phyloP scores from a whole-genome alignment of 2,797 vertebrate genomes.

The Geranospiza caerulescens region DNA sequence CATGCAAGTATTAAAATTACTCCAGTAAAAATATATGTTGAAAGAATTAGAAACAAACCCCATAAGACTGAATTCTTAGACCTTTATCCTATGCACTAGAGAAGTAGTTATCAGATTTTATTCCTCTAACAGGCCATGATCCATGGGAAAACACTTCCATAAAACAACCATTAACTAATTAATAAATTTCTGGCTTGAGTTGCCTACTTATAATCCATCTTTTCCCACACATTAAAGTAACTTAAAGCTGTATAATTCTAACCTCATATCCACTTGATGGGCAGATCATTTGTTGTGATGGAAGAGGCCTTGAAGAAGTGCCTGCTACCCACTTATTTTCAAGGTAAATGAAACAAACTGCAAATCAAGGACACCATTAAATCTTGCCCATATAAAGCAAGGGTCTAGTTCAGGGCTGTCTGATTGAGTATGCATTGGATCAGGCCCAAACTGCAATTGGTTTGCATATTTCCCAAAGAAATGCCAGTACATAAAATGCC shows the following conservation, averaged over 20 bases:
- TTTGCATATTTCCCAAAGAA: constrained; percentile 60
- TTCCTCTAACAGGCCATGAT: neutral
- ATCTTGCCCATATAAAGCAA: neutral
- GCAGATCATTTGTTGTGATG: constrained; percentile 17
- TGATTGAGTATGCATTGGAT: neutral
- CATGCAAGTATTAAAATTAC: neutral
- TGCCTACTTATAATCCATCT: neutral
- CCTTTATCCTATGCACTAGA: neutral
- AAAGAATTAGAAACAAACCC: neutral
- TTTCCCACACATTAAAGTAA: constrained; percentile 39
- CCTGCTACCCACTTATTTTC: constrained; percentile 44
- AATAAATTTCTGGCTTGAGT: constrained; percentile 34
- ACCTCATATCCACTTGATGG: constrained; percentile 17
- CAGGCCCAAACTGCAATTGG: constrained; percentile 7
- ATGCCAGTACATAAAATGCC: neutral
- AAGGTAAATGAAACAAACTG: constrained; percentile 49
- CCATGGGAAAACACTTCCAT: constrained; percentile 53
- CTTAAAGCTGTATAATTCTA: neutral
- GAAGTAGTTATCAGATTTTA: constrained; percentile 1
- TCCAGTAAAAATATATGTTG: neutral
- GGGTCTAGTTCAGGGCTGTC: constrained; percentile 11
- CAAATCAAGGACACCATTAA: constrained; percentile 29
- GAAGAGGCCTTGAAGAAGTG: constrained; percentile 12
- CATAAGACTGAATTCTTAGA: neutral
- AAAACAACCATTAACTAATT: constrained; percentile 59